Evolutionary conservation across 2,797 vertebrate species (phyloP).

Genomic region (Telmatherina bonti): DNA sequence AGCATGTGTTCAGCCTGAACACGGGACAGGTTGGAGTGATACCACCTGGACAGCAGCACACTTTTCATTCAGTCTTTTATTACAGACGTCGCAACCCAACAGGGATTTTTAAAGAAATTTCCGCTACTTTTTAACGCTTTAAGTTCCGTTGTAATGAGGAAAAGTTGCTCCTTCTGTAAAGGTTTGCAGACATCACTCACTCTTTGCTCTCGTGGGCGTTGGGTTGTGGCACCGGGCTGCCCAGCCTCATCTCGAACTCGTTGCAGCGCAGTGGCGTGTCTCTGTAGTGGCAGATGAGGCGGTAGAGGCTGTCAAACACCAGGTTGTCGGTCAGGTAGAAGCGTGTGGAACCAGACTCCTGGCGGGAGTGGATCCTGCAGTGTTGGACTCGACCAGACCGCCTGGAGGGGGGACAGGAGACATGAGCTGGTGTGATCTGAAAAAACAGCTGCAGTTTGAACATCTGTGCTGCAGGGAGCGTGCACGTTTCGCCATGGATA

Average conservation of each 20-base stretch:
- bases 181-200: conserved; percentile 77
- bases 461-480: no score
- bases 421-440: no score
- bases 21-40: conserved; percentile 91
- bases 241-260: conserved; percentile 97
- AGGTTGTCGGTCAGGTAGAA: conserved; percentile 98
- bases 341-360: conserved; percentile 93
- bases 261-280: conserved; percentile 96
- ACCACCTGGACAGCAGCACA: conserved; percentile 86
- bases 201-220: conserved; percentile 98
- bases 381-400: conserved; percentile 95
- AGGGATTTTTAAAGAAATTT: no score
- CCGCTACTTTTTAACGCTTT: neutral
- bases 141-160: neutral
- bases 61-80: no score
- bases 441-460: no score
- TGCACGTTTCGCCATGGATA: neutral
- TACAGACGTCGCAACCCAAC: no score
- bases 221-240: conserved; percentile 93
- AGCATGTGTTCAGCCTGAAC: conserved; percentile 96
- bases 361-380: conserved; percentile 96
- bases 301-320: conserved; percentile 95
- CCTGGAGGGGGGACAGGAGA: conserved; percentile 72
- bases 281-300: conserved; percentile 97
- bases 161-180: neutral